These are phyloP conservation scores for Plutella xylostella DNA, from an alignment of 2,888 invertebrate genomes.

Conservation along the genomic window DNA sequence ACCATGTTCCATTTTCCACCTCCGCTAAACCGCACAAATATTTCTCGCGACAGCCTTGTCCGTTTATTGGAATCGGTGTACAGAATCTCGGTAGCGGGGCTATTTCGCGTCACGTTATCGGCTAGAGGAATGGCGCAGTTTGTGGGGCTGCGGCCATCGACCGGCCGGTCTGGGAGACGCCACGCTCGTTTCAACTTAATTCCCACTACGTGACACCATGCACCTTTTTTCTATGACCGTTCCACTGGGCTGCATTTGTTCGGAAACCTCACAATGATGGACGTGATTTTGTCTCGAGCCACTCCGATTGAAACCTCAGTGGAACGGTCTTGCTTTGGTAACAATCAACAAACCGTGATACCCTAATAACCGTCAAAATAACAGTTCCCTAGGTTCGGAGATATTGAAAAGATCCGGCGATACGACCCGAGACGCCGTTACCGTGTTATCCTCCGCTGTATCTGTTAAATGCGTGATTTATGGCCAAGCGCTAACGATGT, in stretches of 20 bases:
- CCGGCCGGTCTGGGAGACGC: constrained; percentile 13
- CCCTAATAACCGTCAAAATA: constrained; percentile 7
- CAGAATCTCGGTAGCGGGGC: constrained; percentile 14
- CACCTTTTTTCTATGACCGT: constrained; percentile 42
- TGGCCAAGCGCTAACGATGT: no score
- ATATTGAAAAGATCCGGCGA: constrained; percentile 5
- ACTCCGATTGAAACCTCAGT: constrained; percentile 36
- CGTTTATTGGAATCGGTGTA: constrained; percentile 24
- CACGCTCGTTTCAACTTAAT: constrained; percentile 41
- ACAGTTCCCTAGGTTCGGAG: constrained; percentile 6
- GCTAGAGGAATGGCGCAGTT: neutral
- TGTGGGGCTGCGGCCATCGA: neutral
- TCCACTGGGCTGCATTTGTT: constrained; percentile 46
- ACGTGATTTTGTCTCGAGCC: constrained; percentile 52
- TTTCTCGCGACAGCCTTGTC: constrained; percentile 25
- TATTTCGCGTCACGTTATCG: constrained; percentile 8
- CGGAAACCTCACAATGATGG: constrained; percentile 49
- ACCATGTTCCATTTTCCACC: constrained; percentile 44
- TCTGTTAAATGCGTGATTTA: no score
- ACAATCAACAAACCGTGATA: constrained; percentile 16
- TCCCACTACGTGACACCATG: constrained; percentile 52
- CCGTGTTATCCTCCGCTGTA: neutral
- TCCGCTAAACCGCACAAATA: constrained; percentile 29
- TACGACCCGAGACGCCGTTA: neutral
- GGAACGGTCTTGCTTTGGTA: constrained; percentile 30